phyloP scores from a whole-genome alignment of 2,888 invertebrate species.

The Spodoptera picta region DNA sequence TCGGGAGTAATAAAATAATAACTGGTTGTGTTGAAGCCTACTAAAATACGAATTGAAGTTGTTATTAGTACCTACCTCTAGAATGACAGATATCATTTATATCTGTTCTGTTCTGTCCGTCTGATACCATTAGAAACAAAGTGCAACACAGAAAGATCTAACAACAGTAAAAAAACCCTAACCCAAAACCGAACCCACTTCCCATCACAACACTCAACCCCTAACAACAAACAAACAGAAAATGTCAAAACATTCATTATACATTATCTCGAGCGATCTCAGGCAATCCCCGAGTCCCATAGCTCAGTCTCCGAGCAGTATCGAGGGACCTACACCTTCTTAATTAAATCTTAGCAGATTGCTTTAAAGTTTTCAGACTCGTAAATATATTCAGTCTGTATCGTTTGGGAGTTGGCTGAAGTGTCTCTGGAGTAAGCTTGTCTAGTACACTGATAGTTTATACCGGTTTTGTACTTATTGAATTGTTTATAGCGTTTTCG shows the following conservation, averaged over 20 bases:
- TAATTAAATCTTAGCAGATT: slow-evolving; percentile 46
- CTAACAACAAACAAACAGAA: background rate
- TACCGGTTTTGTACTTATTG: background rate
- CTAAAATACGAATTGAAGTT: too few species aligned
- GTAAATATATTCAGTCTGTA: slow-evolving; percentile 36
- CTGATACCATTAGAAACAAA: too few species aligned
- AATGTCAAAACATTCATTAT: slow-evolving; percentile 19
- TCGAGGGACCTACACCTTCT: slow-evolving; percentile 33
- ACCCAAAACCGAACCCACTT: too few species aligned
- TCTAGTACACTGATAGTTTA: slow-evolving; percentile 8
- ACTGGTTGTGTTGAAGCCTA: too few species aligned
- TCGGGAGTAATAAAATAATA: too few species aligned
- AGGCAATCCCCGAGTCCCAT: slow-evolving; percentile 1
- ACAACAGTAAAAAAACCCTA: too few species aligned
- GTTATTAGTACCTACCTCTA: too few species aligned
- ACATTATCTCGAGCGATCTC: slow-evolving; percentile 4
- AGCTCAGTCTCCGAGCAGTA: slow-evolving; percentile 16
- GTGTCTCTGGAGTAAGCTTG: slow-evolving; percentile 28
- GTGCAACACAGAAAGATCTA: too few species aligned
- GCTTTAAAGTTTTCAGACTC: slow-evolving; percentile 42
- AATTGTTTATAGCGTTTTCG: slow-evolving; percentile 1
- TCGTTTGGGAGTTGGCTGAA: slow-evolving; percentile 16
- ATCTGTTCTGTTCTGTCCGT: too few species aligned
- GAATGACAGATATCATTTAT: too few species aligned
- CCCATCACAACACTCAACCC: background rate